phyloP scores from a whole-genome alignment of 2,888 invertebrate species.

The Cetonia aurata region DNA sequence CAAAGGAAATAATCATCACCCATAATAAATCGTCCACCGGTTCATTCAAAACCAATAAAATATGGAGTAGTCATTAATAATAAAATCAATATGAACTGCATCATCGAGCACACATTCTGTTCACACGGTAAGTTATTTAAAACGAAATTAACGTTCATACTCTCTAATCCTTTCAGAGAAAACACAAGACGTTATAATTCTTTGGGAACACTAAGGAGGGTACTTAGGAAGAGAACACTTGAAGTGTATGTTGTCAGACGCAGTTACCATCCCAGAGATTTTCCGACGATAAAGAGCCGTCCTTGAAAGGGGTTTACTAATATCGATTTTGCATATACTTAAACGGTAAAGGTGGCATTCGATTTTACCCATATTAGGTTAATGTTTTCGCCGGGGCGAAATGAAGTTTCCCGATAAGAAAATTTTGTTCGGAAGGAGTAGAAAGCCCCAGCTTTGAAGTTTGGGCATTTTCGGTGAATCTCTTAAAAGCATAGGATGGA shows the following conservation, averaged over 20 bases:
- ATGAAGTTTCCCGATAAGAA: conserved; percentile 8
- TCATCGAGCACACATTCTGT: too few species aligned
- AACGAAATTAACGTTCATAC: background rate
- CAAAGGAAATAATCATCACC: too few species aligned
- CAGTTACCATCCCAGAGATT: conserved; percentile 9
- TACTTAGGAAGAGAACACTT: conserved; percentile 18
- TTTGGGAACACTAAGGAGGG: background rate
- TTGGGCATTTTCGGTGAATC: too few species aligned
- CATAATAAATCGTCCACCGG: too few species aligned
- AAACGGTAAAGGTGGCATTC: background rate
- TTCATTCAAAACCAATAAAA: too few species aligned
- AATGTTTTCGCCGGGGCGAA: background rate
- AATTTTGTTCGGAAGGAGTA: background rate
- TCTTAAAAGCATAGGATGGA: background rate
- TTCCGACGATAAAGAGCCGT: background rate
- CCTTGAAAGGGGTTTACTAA: conserved; percentile 8
- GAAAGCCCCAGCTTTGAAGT: too few species aligned
- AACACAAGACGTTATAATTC: background rate
- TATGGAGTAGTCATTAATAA: too few species aligned
- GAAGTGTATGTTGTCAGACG: background rate
- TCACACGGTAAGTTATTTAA: background rate
- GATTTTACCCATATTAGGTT: conserved; percentile 1
- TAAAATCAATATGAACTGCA: too few species aligned
- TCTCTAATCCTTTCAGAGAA: background rate
- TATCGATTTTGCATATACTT: conserved; percentile 11